Percentiles rank a stretch among this genome's conserved stretches.
Evolutionary conservation across 2,888 invertebrate species (phyloP).

Genomic region (Acheta domesticus): DNA sequence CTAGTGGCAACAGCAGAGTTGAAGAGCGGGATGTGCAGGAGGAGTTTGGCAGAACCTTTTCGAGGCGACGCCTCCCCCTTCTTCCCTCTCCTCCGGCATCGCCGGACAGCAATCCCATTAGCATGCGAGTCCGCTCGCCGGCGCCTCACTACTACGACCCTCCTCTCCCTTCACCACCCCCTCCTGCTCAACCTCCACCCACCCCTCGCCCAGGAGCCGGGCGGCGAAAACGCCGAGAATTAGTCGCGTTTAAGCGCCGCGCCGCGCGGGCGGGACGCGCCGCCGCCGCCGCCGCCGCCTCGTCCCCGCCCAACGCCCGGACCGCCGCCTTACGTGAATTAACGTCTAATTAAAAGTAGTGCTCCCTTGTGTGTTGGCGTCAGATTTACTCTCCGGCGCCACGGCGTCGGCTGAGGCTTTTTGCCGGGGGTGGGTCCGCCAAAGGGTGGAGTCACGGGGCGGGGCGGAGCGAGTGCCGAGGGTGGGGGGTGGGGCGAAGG

Average conservation of each 20-base stretch:
- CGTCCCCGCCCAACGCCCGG: too few relatives aligned
- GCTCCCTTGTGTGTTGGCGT: constrained; percentile 18
- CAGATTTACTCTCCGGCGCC: constrained; percentile 18
- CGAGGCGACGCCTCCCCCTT: too few relatives aligned
- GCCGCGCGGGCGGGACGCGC: not conserved
- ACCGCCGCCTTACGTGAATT: not conserved
- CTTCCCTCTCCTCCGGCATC: not conserved
- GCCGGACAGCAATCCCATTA: constrained; percentile 22
- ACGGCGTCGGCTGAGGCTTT: not conserved
- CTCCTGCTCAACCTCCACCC: not conserved
- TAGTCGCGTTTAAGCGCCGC: constrained; percentile 6
- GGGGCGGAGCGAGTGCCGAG: not conserved
- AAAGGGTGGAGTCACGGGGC: not conserved
- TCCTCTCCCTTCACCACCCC: not conserved
- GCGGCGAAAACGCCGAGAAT: constrained; percentile 18
- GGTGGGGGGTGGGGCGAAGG: not conserved
- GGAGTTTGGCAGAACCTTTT: not conserved
- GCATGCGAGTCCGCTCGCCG: constrained; percentile 19
- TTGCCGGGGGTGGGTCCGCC: not conserved
- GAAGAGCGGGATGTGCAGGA: not conserved
- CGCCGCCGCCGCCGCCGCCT: too few relatives aligned
- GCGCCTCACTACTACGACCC: not conserved
- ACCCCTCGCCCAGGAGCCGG: not conserved
- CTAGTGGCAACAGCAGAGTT: too few relatives aligned
- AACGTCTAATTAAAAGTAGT: constrained; percentile 18